Conservation (phyloP, 2,113 vertebrate species). For the Guaruba guarouba region DNA sequence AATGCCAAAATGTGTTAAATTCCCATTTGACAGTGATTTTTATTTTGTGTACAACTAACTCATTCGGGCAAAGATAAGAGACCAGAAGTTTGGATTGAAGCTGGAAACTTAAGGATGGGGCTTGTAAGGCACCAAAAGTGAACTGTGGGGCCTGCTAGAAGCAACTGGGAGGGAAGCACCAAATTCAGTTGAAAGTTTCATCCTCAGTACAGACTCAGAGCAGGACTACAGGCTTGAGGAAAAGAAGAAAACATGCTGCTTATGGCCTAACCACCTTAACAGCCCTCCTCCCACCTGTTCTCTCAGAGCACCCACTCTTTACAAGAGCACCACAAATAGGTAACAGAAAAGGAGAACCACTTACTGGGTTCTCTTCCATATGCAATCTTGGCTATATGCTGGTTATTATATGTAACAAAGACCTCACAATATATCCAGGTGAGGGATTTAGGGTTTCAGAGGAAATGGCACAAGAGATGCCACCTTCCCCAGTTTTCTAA, state of each 20-base stretch:
- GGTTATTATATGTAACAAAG: not conserved
- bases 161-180: not conserved
- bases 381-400: not conserved
- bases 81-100: not conserved
- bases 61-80: not conserved
- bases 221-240: not conserved
- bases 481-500: not conserved
- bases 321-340: not conserved
- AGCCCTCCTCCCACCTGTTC: not conserved
- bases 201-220: not conserved
- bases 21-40: not conserved
- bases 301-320: not conserved
- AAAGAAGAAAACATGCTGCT: not conserved
- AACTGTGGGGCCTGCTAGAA: not conserved
- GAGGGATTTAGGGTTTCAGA: not conserved
- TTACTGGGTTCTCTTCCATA: not conserved
- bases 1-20: not conserved
- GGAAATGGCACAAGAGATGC: not conserved
- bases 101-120: not conserved
- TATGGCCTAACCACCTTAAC: not conserved
- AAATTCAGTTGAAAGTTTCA: not conserved
- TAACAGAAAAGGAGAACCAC: not conserved
- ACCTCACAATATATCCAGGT: rapidly evolving
- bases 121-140: not conserved
- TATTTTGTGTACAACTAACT: not conserved